Conservation (phyloP, 2,113 vertebrate species). For the Vicugna pacos region DNA sequence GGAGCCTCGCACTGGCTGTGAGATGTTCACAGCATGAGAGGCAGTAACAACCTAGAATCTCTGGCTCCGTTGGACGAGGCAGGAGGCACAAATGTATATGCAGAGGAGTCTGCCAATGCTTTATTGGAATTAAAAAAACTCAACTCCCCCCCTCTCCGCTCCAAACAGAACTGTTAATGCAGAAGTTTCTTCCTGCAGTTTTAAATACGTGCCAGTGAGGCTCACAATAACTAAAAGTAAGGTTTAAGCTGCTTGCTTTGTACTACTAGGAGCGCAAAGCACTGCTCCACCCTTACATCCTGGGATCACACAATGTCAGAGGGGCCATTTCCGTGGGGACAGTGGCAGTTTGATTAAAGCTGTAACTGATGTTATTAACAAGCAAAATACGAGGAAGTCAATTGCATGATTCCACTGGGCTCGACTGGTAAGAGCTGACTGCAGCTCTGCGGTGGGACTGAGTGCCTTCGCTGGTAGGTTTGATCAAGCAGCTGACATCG, state of each 20-base stretch:
- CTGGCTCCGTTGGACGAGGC: neutral
- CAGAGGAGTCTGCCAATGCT: neutral
- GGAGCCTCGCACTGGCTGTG: neutral
- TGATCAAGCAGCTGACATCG: neutral
- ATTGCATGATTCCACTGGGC: neutral
- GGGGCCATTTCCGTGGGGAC: neutral
- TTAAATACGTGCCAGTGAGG: neutral
- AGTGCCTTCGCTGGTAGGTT: neutral
- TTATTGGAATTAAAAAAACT: slow-evolving; percentile 37
- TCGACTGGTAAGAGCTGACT: fast-evolving
- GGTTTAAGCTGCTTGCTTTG: neutral
- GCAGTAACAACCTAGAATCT: neutral
- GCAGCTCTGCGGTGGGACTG: neutral
- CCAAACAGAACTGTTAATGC: neutral
- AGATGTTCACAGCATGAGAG: neutral
- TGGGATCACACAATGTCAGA: neutral
- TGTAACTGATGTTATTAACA: neutral
- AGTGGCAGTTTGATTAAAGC: neutral
- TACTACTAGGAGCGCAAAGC: neutral
- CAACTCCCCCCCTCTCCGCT: neutral
- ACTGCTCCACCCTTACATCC: neutral
- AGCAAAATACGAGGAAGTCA: neutral
- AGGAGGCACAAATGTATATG: neutral
- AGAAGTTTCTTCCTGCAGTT: neutral
- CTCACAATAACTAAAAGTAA: neutral